These are phyloP conservation scores for Dipodomys stephensi DNA, from an alignment of 2,113 vertebrate genomes.

Conservation along the genomic window DNA sequence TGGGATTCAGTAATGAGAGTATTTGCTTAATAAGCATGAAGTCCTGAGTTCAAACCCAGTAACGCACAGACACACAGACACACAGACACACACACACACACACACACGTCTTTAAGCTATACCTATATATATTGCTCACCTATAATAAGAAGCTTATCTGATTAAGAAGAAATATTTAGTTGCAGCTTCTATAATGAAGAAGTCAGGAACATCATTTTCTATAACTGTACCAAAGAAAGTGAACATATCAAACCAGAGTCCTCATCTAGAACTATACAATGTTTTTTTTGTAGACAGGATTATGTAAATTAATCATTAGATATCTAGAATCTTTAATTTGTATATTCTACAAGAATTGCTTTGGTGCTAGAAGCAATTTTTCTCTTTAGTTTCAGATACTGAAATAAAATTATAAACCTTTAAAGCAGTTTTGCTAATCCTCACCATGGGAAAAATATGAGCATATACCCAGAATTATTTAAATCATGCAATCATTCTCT, in stretches of 20 bases:
- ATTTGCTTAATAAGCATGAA: too few species aligned
- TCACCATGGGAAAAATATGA: background rate
- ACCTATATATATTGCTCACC: background rate
- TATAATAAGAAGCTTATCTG: background rate
- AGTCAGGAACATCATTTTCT: background rate
- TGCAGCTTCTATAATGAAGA: background rate
- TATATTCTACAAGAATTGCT: conserved; percentile 22
- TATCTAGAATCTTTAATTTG: conserved; percentile 26
- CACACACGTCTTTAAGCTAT: background rate
- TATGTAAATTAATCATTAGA: background rate
- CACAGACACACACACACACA: too few species aligned
- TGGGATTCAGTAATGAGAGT: too few species aligned
- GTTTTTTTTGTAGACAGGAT: background rate
- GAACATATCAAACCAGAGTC: background rate
- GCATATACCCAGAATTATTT: background rate
- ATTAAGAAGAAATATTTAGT: background rate
- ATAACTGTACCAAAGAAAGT: background rate
- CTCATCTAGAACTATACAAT: background rate
- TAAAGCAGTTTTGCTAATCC: conserved; percentile 21
- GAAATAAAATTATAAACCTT: background rate
- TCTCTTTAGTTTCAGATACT: background rate
- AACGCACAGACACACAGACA: too few species aligned
- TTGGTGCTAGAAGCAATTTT: conserved; percentile 12
- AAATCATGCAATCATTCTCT: background rate
- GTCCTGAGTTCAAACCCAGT: too few species aligned